A percentile compares a stretch with the other conserved stretches of the same genome.
These are phyloP conservation scores for Masticophis lateralis DNA, from an alignment of 2,797 vertebrate genomes.

Conservation along the genomic window DNA sequence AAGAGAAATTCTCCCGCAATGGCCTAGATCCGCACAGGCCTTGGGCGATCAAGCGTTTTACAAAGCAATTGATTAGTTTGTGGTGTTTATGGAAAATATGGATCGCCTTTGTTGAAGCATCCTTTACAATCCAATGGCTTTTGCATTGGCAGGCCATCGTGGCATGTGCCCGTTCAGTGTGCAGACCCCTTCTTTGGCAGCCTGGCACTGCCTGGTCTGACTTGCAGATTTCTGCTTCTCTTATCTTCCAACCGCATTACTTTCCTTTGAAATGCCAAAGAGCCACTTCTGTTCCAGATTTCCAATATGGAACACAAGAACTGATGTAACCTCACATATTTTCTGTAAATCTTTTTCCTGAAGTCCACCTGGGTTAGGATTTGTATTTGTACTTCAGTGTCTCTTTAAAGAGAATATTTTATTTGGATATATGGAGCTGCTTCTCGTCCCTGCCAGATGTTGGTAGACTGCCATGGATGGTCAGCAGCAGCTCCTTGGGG, in stretches of 20 bases:
- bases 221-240: constrained; percentile 20
- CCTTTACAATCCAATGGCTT: neutral
- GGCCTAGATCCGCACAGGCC: constrained; percentile 25
- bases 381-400: neutral
- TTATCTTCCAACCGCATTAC: neutral
- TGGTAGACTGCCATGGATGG: neutral
- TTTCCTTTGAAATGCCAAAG: neutral
- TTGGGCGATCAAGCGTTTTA: constrained; percentile 15
- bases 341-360: neutral
- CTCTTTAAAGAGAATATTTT: neutral
- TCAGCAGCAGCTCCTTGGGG: neutral
- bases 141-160: neutral
- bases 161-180: neutral
- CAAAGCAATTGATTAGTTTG: neutral
- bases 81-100: neutral
- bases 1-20: neutral
- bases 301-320: neutral
- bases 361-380: neutral
- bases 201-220: neutral
- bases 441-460: neutral
- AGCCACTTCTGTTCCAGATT: constrained; percentile 3
- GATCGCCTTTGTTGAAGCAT: constrained; percentile 18
- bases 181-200: constrained; percentile 10
- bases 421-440: neutral
- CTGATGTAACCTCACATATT: neutral